A percentile compares a stretch with the other conserved stretches of the same genome.
These are phyloP conservation scores for Megalops atlanticus DNA, from an alignment of 2,113 vertebrate species.

Conservation along the genomic window DNA sequence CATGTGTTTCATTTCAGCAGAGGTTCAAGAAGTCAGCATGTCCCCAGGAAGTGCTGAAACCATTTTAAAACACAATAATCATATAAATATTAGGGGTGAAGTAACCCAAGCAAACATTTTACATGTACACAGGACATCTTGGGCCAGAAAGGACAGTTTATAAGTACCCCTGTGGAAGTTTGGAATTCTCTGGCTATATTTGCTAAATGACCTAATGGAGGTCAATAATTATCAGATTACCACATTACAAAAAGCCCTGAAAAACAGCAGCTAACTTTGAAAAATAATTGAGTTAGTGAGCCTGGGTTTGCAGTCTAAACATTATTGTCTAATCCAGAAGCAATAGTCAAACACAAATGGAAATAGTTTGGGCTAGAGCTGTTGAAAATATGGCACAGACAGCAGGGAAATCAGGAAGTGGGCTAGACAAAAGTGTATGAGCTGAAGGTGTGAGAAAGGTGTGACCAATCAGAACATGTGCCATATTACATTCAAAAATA, in stretches of 20 bases:
- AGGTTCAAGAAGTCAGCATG: constrained; percentile 12
- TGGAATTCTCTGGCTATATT: not conserved
- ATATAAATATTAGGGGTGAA: constrained; percentile 15
- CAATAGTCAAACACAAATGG: no score
- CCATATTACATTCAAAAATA: no score
- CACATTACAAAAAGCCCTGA: not conserved
- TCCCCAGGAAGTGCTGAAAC: not conserved
- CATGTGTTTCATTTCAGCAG: not conserved
- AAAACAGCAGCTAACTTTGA: not conserved
- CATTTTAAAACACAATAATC: constrained; percentile 11
- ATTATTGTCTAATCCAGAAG: no score
- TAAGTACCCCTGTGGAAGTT: not conserved
- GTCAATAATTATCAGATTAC: not conserved
- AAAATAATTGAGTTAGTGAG: not conserved
- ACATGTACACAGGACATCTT: not conserved
- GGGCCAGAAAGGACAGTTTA: not conserved
- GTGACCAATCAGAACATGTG: no score
- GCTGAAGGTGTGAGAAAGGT: no score
- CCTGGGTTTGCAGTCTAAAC: no score
- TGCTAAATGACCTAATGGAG: no score
- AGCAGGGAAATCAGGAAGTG: no score
- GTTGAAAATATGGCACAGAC: no score
- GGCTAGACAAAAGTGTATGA: no score
- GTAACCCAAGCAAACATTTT: not conserved
- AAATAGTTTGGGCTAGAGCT: no score